A percentile compares a stretch with the other conserved stretches of the same genome.
These are phyloP conservation scores for Upupa epops DNA, from an alignment of 2,113 vertebrate genomes.

Conservation along the genomic window DNA sequence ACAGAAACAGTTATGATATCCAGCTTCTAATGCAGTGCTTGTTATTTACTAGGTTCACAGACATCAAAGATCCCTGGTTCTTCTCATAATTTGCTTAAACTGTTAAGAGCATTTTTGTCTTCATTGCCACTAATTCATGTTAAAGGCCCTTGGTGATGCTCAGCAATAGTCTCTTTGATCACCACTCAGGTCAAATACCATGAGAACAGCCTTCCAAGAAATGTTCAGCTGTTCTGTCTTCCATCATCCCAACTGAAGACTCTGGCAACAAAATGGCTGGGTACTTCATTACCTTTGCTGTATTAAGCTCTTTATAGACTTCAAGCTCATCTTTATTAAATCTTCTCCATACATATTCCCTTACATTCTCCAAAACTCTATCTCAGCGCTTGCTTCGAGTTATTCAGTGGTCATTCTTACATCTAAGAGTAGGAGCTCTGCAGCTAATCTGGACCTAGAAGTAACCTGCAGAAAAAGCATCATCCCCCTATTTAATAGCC, in stretches of 20 bases:
- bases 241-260: neutral
- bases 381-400: neutral
- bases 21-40: neutral
- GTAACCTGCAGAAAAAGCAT: neutral
- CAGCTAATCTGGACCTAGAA: neutral
- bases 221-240: slow-evolving; percentile 39
- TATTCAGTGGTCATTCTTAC: neutral
- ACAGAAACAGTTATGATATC: neutral
- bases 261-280: slow-evolving; percentile 1
- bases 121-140: neutral
- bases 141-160: slow-evolving; percentile 6
- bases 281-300: slow-evolving; percentile 26
- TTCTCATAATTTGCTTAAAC: neutral
- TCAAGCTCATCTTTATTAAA: slow-evolving; percentile 30
- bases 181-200: slow-evolving; percentile 48
- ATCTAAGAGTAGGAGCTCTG: neutral
- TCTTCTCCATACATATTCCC: slow-evolving; percentile 22
- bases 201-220: slow-evolving; percentile 29
- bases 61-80: neutral
- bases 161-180: slow-evolving; percentile 44
- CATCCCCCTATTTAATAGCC: neutral
- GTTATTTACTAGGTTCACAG: neutral
- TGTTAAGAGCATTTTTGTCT: neutral
- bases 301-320: slow-evolving; percentile 14
- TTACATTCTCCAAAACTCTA: neutral